Evolutionary conservation across 2,888 invertebrate genomes (phyloP).

Genomic region (Antheraea yamamai): DNA sequence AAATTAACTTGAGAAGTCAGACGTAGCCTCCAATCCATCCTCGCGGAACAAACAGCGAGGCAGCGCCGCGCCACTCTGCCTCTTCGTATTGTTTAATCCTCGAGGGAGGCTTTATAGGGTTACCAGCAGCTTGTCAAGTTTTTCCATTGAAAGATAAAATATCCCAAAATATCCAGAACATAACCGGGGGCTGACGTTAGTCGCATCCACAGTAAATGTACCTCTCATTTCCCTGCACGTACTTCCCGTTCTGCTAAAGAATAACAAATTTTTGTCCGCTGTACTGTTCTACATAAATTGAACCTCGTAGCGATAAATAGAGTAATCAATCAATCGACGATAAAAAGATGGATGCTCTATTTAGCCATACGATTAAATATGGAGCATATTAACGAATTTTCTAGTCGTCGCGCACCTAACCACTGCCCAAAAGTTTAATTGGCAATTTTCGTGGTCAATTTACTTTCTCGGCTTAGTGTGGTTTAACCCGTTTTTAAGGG

Average conservation of each 20-base stretch:
- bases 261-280: too few species aligned
- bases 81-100: slow-evolving; percentile 18
- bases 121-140: not conserved
- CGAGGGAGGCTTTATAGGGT: not conserved
- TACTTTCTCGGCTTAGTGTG: not conserved
- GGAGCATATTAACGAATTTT: not conserved
- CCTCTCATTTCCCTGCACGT: too few species aligned
- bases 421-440: not conserved
- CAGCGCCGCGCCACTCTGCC: not conserved
- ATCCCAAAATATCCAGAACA: too few species aligned
- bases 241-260: too few species aligned
- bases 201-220: too few species aligned
- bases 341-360: too few species aligned
- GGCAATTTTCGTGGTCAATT: not conserved
- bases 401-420: not conserved
- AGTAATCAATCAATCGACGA: too few species aligned
- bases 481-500: too few species aligned
- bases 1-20: not conserved
- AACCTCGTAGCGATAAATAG: too few species aligned
- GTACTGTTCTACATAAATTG: too few species aligned
- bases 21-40: slow-evolving; percentile 1
- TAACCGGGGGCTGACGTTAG: too few species aligned
- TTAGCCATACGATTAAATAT: not conserved
- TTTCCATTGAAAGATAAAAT: not conserved
- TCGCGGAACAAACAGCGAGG: slow-evolving; percentile 17